Base-by-base conservation (phyloP, 2,797 vertebrate species). In the Sphenopsis melanotis region DNA sequence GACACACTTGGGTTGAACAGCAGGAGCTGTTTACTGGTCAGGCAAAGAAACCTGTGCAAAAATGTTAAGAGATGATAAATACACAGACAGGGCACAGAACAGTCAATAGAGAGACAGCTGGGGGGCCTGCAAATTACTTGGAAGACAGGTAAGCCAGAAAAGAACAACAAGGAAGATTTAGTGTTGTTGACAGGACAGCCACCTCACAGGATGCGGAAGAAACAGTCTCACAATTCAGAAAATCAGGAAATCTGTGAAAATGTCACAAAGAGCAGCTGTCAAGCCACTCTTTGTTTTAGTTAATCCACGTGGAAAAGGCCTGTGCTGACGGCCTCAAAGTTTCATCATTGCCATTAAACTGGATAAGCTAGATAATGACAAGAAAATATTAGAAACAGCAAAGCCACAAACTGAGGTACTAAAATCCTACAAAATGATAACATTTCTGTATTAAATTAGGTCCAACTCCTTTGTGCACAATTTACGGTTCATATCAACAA, bases 71-170 rank as follows among this genome's bases (percentile, higher is more conserved):
- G 13, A 61, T 14, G 4, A 63, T 39, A 85, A 90, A 61, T 16
- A 41, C 0, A 7, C 13, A 70, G 19, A n/a, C 0, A 32, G 19
- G 49, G 24, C 30, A 50, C 0, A 0, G 16, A 59, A 66, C 4
- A 60, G 39, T 42, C 44, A 68, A 11, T 1, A 63, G 11, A 4
- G 8, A 85, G 14, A 47, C 21, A 19, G 10, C 44, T 30, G 27
- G 42, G 36, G 16, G 23, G 53, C 76, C 49, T 46, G 21, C 36
- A 88, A 83, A 85, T 22, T 52, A 64, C 55, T 0, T 44, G 19
- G 72, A 83, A 72, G 61, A 64, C 13, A 76, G 19, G 27, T 30
- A 50, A 90, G 24, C 5, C 21, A 57, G 36, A 68, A 81, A 87
- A 66, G 13, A 16, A 46, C 20, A 78, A 26, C 6, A 20, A 79